Base-by-base conservation (phyloP, 2,888 invertebrate genomes). In the Pediacus dermestoides region DNA sequence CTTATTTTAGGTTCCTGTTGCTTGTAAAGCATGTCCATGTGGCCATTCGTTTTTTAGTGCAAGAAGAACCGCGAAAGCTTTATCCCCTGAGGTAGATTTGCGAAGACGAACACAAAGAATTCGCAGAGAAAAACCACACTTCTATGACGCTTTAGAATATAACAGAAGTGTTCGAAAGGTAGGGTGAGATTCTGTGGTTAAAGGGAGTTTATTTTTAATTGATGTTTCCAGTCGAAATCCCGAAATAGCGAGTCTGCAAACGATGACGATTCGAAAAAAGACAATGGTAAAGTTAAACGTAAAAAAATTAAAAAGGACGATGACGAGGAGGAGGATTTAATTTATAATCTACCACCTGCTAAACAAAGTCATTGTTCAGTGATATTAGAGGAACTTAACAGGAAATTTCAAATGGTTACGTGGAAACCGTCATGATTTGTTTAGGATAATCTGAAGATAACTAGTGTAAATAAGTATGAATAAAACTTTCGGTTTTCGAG, bases 21-120 rank as follows among this genome's bases (percentile, higher is more conserved):
- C 88, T 0, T 86, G 88, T 15, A 89, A 88, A 65, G 78, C 85
- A 0, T 90, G 89, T 63, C 84, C 82, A 27, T 89, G 88, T 61
- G 88, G 88, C 0, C 84, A 88, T 67, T 81, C 82, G 2, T 88
- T 88, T 70, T 85, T 85, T 58, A 77, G 82, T 50, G 75, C 84
- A 0, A 74, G 85, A 2, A 73, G 81, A 32, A 73, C 64, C 27
- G 65, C 62, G 51, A 70, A 65, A 61, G 70, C 61, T 26, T 51
- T 74, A 30, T 74, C 74, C 0, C 73, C 68, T 0, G 75, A 72
- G 9, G 74, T 73, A 40, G 80, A 69, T 42, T 70, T 70, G 44
- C 64, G 82, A 2, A 67, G 88, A 31, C 68, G 82, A 50, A 88
- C 88, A 0, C 83, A 84, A 49, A 68, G 88, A 36, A 82, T 87